Percentiles rank a stretch among this genome's conserved stretches.
phyloP scores from a whole-genome alignment of 2,888 invertebrate genomes.

The Helobdella robusta region DNA sequence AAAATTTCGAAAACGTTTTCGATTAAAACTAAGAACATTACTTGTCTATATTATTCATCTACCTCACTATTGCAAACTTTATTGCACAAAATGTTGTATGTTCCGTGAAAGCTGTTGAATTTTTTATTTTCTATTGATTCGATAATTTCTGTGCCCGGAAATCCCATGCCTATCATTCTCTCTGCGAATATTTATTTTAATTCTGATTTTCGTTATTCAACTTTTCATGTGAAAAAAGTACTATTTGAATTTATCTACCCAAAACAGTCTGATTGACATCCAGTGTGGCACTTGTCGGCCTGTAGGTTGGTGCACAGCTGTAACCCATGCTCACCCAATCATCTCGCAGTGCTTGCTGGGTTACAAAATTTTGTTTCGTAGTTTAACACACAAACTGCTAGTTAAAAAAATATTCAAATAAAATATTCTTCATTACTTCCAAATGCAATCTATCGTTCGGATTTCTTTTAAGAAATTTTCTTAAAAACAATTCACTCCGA shows the following conservation, averaged over 20 bases:
- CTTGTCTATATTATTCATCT: no score
- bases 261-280: not conserved
- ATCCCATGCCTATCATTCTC: not conserved
- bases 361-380: not conserved
- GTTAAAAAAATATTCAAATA: not conserved
- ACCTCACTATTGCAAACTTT: no score
- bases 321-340: conserved; percentile 7
- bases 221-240: not conserved
- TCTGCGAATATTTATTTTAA: not conserved
- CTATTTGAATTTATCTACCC: not conserved
- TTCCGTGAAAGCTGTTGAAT: not conserved
- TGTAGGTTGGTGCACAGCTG: not conserved
- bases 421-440: not conserved
- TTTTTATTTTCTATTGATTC: conserved; percentile 8
- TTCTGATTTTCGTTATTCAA: not conserved
- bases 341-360: conserved; percentile 19
- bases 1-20: no score
- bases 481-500: conserved; percentile 12
- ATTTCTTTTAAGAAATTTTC: conserved; percentile 7
- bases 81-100: not conserved
- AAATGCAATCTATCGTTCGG: conserved; percentile 8
- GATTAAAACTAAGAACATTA: no score
- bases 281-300: not conserved
- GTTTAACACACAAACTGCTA: not conserved
- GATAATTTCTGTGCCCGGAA: not conserved